phyloP scores from a whole-genome alignment of 2,797 vertebrate species.

The Melanotaenia boesemani region DNA sequence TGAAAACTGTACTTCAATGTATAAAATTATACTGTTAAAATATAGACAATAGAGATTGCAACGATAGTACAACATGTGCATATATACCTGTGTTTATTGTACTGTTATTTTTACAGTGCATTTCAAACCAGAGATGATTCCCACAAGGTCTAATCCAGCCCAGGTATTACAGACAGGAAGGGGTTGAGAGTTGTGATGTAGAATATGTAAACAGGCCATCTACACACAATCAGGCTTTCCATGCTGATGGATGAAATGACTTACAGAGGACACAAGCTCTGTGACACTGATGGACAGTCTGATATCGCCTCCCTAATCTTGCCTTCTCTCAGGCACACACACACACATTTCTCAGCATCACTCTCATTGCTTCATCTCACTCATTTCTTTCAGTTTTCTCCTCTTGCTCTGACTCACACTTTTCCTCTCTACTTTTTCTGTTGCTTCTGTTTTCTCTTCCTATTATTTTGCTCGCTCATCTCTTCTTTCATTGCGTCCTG shows the following conservation, averaged over 20 bases:
- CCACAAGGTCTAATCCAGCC: conserved; percentile 23
- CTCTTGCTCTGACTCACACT: conserved; percentile 30
- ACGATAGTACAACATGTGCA: neutral
- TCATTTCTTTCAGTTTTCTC: conserved; percentile 36
- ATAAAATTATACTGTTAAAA: neutral
- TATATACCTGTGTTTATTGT: neutral
- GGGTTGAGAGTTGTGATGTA: conserved; percentile 43
- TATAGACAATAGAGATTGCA: neutral
- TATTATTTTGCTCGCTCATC: conserved; percentile 30
- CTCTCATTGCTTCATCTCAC: conserved; percentile 38
- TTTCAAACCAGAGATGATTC: conserved; percentile 13
- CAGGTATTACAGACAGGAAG: conserved; percentile 28
- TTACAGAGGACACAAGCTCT: conserved; percentile 73
- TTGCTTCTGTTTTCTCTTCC: conserved; percentile 23
- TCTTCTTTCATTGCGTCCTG: conserved; percentile 28
- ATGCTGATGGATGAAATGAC: conserved; percentile 74
- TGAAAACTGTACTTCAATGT: neutral
- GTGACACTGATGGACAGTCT: conserved; percentile 81
- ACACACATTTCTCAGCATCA: conserved; percentile 28
- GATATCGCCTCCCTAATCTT: conserved; percentile 79
- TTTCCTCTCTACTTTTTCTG: conserved; percentile 19
- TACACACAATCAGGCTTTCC: conserved; percentile 43
- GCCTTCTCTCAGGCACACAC: conserved; percentile 49
- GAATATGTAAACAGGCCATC: conserved; percentile 62
- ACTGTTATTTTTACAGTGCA: neutral